Conservation (phyloP, 2,888 invertebrate genomes). For the Nysson spinosus region DNA sequence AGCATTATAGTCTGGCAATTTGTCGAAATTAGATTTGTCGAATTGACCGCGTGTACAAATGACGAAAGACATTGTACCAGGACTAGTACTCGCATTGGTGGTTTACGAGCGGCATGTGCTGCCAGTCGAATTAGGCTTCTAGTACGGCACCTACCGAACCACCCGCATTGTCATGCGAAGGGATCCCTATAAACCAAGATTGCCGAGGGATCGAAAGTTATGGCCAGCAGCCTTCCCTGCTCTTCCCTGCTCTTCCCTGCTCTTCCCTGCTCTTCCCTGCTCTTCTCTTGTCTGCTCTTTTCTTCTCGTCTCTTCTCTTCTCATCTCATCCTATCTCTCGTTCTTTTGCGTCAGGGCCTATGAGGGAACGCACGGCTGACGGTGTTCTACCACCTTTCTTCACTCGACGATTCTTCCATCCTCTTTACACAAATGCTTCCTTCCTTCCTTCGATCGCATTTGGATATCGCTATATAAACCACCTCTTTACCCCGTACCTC, state of each 20-base stretch:
- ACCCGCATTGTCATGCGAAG: constrained; percentile 61
- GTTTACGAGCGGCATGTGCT: constrained; percentile 64
- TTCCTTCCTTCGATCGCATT: constrained; percentile 44
- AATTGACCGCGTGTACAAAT: constrained; percentile 38
- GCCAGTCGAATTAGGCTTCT: constrained; percentile 55
- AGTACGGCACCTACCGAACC: constrained; percentile 49
- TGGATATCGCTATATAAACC: constrained; percentile 44
- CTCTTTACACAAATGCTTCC: constrained; percentile 5
- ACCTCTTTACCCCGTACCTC: neutral
- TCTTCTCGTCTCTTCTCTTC: neutral
- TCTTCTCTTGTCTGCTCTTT: no score
- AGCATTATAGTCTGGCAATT: constrained; percentile 41
- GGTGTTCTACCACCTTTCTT: constrained; percentile 24
- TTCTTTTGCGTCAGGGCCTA: constrained; percentile 32
- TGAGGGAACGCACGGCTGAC: constrained; percentile 43
- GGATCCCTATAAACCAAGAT: constrained; percentile 64
- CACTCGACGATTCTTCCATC: constrained; percentile 1
- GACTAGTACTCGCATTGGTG: constrained; percentile 38
- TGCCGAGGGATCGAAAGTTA: constrained; percentile 64
- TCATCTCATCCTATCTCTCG: constrained; percentile 30
- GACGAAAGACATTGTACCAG: constrained; percentile 30
- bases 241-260: constrained; percentile 5
- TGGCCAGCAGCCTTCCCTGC: constrained; percentile 43
- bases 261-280: neutral
- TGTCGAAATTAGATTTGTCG: constrained; percentile 50